These are phyloP conservation scores for Caenorhabditis sp. DNA, from an alignment of 2,888 invertebrate species.

Conservation along the genomic window DNA sequence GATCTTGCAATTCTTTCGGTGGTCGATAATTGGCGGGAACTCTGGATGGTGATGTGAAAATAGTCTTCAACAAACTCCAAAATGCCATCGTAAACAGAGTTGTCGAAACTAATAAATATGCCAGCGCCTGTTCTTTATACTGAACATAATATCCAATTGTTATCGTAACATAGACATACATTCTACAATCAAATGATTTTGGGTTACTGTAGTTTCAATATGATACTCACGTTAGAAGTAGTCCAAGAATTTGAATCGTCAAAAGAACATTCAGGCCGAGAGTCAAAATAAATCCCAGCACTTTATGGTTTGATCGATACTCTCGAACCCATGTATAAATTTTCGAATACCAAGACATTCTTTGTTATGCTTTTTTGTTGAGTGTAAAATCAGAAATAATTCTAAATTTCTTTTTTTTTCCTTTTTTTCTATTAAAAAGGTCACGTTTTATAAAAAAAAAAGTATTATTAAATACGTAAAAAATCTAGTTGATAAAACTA, in stretches of 20 bases:
- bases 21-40: conserved; percentile 48
- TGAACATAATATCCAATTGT: conserved; percentile 38
- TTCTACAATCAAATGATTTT: conserved; percentile 15
- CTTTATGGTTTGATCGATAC: conserved; percentile 38
- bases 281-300: conserved; percentile 36
- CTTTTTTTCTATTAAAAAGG: not conserved
- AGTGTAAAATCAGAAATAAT: not conserved
- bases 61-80: conserved; percentile 52
- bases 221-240: conserved; percentile 24
- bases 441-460: not conserved
- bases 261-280: conserved; percentile 42
- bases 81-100: conserved; percentile 44
- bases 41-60: conserved; percentile 41
- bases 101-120: conserved; percentile 47
- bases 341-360: conserved; percentile 65
- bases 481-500: not conserved
- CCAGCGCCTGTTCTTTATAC: conserved; percentile 23
- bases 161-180: conserved; percentile 29
- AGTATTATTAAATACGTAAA: not conserved
- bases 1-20: conserved; percentile 38
- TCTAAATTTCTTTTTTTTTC: not conserved
- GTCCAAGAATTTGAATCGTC: conserved; percentile 24
- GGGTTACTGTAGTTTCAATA: too few species aligned
- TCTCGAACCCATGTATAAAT: conserved; percentile 60
- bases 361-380: not conserved